Conservation (phyloP, 2,797 vertebrate genomes). For the Lutjanus argentimaculatus region DNA sequence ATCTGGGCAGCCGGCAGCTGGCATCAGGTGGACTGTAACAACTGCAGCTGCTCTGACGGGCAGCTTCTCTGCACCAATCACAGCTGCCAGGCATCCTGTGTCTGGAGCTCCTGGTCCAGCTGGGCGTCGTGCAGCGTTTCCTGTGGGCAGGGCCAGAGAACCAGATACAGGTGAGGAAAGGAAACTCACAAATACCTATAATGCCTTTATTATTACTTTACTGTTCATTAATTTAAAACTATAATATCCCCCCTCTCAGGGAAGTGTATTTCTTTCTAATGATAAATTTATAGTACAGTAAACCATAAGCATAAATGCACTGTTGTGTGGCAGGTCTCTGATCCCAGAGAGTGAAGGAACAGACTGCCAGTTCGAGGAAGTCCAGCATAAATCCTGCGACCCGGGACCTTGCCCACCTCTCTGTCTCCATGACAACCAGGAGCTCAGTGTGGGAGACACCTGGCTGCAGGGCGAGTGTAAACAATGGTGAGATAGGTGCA, state of each 20-base stretch:
- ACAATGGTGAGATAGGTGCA: conserved; percentile 88
- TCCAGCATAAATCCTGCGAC: conserved; percentile 87
- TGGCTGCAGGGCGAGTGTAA: conserved; percentile 91
- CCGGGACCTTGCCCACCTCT: conserved; percentile 87
- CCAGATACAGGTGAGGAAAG: conserved; percentile 88
- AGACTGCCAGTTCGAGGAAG: conserved; percentile 88
- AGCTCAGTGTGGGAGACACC: conserved; percentile 86
- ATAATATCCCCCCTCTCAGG: background rate
- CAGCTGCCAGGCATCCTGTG: conserved; percentile 84
- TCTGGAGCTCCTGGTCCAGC: conserved; percentile 92
- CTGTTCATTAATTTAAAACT: background rate
- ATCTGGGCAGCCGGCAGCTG: conserved; percentile 90
- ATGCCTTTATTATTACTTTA: background rate
- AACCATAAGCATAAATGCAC: background rate
- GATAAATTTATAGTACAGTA: background rate
- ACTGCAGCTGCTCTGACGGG: conserved; percentile 90
- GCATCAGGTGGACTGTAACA: conserved; percentile 88
- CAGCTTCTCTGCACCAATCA: conserved; percentile 86
- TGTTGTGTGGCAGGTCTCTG: conserved; percentile 82
- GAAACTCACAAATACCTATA: background rate
- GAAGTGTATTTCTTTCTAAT: background rate
- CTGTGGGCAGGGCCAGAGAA: conserved; percentile 86
- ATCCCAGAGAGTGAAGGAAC: conserved; percentile 78
- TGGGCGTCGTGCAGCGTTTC: conserved; percentile 91
- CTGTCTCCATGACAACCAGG: conserved; percentile 83